A percentile compares a stretch with the other conserved stretches of the same genome.
Evolutionary conservation across 2,888 invertebrate genomes (phyloP).

Genomic region (Protula sp.): DNA sequence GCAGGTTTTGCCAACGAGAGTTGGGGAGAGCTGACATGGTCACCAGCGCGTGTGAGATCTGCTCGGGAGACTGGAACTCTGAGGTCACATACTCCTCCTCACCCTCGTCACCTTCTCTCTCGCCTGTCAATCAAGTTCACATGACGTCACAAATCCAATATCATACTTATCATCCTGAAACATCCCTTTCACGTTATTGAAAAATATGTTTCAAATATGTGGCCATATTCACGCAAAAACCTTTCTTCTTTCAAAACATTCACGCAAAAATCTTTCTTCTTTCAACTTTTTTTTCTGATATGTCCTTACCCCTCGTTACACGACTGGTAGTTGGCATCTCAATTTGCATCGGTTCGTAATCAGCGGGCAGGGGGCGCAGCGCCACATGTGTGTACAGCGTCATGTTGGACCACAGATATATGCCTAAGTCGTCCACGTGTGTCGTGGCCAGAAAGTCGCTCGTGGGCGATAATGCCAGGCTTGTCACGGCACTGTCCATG

Average conservation of each 20-base stretch:
- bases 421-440: slow-evolving; percentile 80
- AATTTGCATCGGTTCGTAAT: slow-evolving; percentile 50
- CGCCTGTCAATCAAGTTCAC: too few species aligned
- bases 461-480: slow-evolving; percentile 81
- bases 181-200: too few species aligned
- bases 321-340: slow-evolving; percentile 42
- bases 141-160: too few species aligned
- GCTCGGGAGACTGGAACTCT: slow-evolving; percentile 68
- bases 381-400: slow-evolving; percentile 76
- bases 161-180: too few species aligned
- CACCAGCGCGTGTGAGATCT: slow-evolving; percentile 70
- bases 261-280: too few species aligned
- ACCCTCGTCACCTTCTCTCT: too few species aligned
- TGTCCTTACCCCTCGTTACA: too few species aligned
- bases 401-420: slow-evolving; percentile 91
- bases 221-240: too few species aligned
- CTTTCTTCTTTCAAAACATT: too few species aligned
- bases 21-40: slow-evolving; percentile 79
- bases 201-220: too few species aligned
- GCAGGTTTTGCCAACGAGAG: slow-evolving; percentile 86
- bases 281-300: too few species aligned
- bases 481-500: slow-evolving; percentile 75
- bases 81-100: slow-evolving; percentile 29
- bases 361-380: slow-evolving; percentile 59
- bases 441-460: slow-evolving; percentile 85